phyloP scores from a whole-genome alignment of 2,888 invertebrate species.

The Heliconius cydno region DNA sequence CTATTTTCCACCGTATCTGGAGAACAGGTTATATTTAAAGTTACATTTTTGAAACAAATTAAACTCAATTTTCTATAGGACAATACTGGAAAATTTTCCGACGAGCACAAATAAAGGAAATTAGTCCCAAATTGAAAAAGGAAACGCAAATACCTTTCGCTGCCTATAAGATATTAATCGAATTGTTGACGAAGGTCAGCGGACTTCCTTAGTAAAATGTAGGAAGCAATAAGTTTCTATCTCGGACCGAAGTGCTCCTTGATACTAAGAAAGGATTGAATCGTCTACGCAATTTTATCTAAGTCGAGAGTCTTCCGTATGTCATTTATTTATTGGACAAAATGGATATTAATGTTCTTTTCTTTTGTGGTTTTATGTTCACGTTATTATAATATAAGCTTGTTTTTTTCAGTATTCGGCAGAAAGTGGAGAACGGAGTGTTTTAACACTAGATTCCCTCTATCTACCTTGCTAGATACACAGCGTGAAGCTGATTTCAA shows the following conservation, averaged over 20 bases:
- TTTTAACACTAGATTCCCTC: no score
- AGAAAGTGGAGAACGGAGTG: no score
- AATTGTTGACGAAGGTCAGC: slow-evolving; percentile 28
- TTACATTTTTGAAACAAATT: background rate
- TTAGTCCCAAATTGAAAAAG: slow-evolving; percentile 13
- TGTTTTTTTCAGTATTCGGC: no score
- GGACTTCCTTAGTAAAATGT: slow-evolving; percentile 26
- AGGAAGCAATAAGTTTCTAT: slow-evolving; percentile 38
- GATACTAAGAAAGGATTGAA: slow-evolving; percentile 25
- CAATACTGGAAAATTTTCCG: background rate
- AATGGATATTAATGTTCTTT: background rate
- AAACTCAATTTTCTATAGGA: background rate
- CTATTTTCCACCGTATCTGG: no score
- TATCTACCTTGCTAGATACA: no score
- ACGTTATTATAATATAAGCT: background rate
- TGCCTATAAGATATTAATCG: slow-evolving; percentile 27
- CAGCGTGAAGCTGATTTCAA: no score
- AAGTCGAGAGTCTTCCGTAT: background rate
- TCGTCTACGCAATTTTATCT: slow-evolving; percentile 31
- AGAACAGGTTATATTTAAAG: background rate
- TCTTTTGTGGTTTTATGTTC: background rate
- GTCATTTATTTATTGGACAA: slow-evolving; percentile 5
- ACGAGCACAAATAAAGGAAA: background rate
- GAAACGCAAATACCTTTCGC: slow-evolving; percentile 10
- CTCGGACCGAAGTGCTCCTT: slow-evolving; percentile 30